Evolutionary conservation across 2,113 vertebrate genomes (phyloP).

Genomic region (Donacobius atricapilla): DNA sequence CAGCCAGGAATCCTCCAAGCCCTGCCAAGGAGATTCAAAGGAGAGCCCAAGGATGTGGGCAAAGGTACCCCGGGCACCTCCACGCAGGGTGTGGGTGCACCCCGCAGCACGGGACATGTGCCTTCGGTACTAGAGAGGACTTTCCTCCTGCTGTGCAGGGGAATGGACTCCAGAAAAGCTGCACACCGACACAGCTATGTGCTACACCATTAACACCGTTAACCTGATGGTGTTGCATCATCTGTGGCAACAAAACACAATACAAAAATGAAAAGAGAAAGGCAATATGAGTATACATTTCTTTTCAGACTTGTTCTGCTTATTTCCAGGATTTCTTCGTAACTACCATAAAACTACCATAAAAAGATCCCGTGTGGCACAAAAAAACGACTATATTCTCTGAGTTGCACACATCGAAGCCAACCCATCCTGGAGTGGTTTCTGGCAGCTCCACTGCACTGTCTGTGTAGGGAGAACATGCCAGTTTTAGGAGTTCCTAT

Average conservation of each 20-base stretch:
- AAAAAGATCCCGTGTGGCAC: too few relatives aligned
- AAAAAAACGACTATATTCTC: too few relatives aligned
- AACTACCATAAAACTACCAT: background rate
- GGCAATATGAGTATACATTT: background rate
- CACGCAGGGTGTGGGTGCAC: rapidly evolving
- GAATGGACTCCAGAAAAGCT: background rate
- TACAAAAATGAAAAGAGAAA: background rate
- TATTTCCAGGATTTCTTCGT: background rate
- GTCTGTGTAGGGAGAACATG: background rate
- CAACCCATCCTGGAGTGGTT: background rate
- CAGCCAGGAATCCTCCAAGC: background rate
- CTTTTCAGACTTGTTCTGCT: background rate
- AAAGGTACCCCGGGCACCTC: rapidly evolving
- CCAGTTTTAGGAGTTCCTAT: background rate
- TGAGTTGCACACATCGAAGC: background rate
- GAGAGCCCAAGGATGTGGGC: background rate
- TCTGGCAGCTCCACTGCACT: background rate
- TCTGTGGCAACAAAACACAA: background rate
- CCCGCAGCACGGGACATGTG: background rate
- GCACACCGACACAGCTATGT: background rate
- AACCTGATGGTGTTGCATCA: background rate
- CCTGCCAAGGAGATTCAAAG: rapidly evolving
- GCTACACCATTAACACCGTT: background rate
- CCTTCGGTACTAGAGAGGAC: background rate
- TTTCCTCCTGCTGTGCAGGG: background rate